These are phyloP conservation scores for Drosophila gunungcola DNA, from an alignment of 1,140 invertebrate species.

Conservation along the genomic window DNA sequence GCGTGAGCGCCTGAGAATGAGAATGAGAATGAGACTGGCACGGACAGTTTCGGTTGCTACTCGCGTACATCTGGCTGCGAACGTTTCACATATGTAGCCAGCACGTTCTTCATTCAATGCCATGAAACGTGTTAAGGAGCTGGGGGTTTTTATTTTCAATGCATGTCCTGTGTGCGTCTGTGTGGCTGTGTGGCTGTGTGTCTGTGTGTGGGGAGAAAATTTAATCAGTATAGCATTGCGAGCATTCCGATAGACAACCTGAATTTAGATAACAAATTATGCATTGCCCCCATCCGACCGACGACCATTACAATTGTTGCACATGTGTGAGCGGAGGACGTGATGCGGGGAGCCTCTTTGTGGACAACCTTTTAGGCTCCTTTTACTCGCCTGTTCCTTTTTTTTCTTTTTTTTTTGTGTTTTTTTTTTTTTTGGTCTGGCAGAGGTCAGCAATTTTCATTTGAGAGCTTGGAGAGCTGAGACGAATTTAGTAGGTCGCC, in stretches of 20 bases:
- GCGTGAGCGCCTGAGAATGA: neutral
- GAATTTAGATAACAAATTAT: constrained; percentile 83
- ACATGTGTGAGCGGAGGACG: constrained; percentile 45
- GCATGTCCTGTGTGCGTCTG: constrained; percentile 42
- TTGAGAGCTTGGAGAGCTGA: constrained; percentile 52
- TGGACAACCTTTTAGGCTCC: constrained; percentile 53
- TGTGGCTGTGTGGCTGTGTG: constrained; percentile 10
- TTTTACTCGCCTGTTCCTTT: constrained; percentile 3
- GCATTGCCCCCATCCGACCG: constrained; percentile 34
- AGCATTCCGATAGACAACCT: constrained; percentile 71
- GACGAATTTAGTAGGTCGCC: constrained; percentile 72
- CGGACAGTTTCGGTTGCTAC: constrained; percentile 44
- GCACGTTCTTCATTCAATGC: constrained; percentile 72
- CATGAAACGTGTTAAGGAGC: constrained; percentile 75
- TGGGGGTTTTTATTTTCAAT: constrained; percentile 58
- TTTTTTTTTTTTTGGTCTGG: constrained; percentile 1
- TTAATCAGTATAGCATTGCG: constrained; percentile 74
- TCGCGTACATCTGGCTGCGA: constrained; percentile 40
- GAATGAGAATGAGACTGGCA: constrained; percentile 31
- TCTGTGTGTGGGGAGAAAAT: constrained; percentile 42
- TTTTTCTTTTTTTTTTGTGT: neutral
- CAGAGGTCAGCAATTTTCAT: constrained; percentile 80
- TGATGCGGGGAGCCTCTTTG: constrained; percentile 43
- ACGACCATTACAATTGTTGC: constrained; percentile 62
- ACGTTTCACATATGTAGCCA: constrained; percentile 47